Base-by-base conservation (phyloP, 1,140 invertebrate species). In the Danaus plexippus region DNA sequence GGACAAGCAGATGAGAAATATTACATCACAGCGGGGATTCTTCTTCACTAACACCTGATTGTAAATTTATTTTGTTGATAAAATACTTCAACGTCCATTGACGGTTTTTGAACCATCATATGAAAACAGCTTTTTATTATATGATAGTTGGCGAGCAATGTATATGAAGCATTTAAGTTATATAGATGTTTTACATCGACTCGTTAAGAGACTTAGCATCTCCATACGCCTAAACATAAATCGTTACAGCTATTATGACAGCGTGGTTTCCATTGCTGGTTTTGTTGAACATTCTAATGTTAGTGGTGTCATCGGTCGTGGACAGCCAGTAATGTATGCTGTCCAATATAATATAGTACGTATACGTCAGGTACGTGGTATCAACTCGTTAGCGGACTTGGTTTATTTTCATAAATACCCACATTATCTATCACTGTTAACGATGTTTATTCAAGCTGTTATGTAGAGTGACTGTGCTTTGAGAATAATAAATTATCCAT, bases 371-470 rank as follows among this genome's bases (percentile, higher is more conserved):
- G 41, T 64, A 32, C 22, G 22, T 71, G 68, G 71, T 75, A 73
- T 53, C 55, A 72, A 68, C 79, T 86, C 80, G 83, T 86, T 86
- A 74, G 63, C 64, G 54, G 63, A 54, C 59, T 84, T 84, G 69
- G 75, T 86, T 84, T 84, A 84, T 86, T 86, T 85, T 81, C 79
- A 77, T 84, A 86, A 86, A 75, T 80, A 85, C 76, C 71, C 75
- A 69, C 22, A 32, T 32, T 80, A 86, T 86, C 82, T 84, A 86
- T 86, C 80, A 86, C 78, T 80, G 83, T 84, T 86, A 86, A 86
- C 83, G 79, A 85, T 83, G 82, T 86, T 86, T 86, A 86, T 86
- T 84, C 78, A 86, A 86, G 76, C 80, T 70, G 72, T 73, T 79
- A 66, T 56, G 59, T 47, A 64, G 13, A 49, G 69, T 66, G 60